Evolutionary conservation across 2,888 invertebrate genomes (phyloP), one percentile per base, ranked within the genome.

Genomic region (Cryptops parisi): DNA sequence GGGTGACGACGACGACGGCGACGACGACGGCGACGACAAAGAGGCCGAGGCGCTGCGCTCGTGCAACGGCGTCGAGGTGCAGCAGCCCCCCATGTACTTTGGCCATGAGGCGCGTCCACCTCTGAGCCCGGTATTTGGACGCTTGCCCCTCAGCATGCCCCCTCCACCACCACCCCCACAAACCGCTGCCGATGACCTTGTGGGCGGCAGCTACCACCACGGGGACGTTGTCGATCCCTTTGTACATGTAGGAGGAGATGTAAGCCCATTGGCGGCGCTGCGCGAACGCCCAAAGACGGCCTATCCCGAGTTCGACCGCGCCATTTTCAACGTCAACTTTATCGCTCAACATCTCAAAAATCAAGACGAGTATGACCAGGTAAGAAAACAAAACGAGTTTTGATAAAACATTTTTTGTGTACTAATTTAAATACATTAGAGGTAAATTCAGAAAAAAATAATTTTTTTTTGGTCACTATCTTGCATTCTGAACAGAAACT

Each of bases 281-380:
- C 25, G 26, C 2, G 44, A 43, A 53, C 58, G 60, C 21, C 89
- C 88, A 68, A 90, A 90, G 0, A n/a, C n/a, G n/a, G n/a, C n/a
- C n/a, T n/a, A n/a, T n/a, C 88, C 88, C 65, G 90, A 91, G 68
- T 73, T 91, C 63, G 90, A 91, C 67, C 88, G 90, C 66, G 90
- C 91, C 46, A 84, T 93, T 60, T 88, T 89, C 67, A 91, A 91
- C 68, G 88, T 91, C 50, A 88, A 88, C 82, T 93, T 91, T 67
- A 91, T 93, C 60, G 90, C 91, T 63, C 88, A 90, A 67, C 91
- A 91, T 65, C 88, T 90, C 70, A 85, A 86, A 65, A 77, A 90
- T n/a, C 87, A 89, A 68, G 90, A 91, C 67, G 89, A 90, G 67
- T 91, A 88, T 68, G 88, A 90, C 74, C 88, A 89, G 72, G 91